Evolutionary conservation across 1,140 invertebrate species (phyloP).

Genomic region (Drosophila mayri): DNA sequence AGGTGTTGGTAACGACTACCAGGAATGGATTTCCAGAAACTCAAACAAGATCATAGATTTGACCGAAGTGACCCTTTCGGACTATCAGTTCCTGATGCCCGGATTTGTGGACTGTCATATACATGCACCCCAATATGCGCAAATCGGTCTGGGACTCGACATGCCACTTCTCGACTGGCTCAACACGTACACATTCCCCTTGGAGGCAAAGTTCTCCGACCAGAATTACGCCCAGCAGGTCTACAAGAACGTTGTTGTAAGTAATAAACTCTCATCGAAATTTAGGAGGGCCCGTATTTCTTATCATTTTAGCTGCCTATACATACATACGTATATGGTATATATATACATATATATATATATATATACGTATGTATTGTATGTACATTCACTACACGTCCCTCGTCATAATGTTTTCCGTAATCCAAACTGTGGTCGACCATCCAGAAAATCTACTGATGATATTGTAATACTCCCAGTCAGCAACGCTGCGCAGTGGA

Average conservation of each 20-base stretch:
- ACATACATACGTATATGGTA: not conserved
- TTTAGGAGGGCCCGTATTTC: not conserved
- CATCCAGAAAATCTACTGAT: conserved; percentile 11
- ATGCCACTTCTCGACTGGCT: conserved; percentile 93
- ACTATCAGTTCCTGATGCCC: conserved; percentile 92
- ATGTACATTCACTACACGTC: not conserved
- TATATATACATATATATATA: not conserved
- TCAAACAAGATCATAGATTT: not conserved
- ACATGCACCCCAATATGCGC: conserved; percentile 95
- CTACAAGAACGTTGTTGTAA: conserved; percentile 93
- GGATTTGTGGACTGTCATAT: conserved; percentile 96
- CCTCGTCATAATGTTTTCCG: not conserved
- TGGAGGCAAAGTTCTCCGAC: conserved; percentile 91
- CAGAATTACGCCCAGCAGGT: conserved; percentile 89
- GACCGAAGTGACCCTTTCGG: conserved; percentile 81
- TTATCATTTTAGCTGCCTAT: conserved; percentile 35
- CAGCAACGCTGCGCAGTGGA: conserved; percentile 89
- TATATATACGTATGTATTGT: not conserved
- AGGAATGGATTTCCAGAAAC: conserved; percentile 27
- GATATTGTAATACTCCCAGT: conserved; percentile 81
- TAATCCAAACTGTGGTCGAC: not conserved
- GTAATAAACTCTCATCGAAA: conserved; percentile 56
- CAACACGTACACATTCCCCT: conserved; percentile 93
- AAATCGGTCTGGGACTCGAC: conserved; percentile 92
- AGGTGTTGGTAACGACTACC: conserved; percentile 60